phyloP scores from a whole-genome alignment of 2,113 vertebrate genomes.

The Ochotona princeps region DNA sequence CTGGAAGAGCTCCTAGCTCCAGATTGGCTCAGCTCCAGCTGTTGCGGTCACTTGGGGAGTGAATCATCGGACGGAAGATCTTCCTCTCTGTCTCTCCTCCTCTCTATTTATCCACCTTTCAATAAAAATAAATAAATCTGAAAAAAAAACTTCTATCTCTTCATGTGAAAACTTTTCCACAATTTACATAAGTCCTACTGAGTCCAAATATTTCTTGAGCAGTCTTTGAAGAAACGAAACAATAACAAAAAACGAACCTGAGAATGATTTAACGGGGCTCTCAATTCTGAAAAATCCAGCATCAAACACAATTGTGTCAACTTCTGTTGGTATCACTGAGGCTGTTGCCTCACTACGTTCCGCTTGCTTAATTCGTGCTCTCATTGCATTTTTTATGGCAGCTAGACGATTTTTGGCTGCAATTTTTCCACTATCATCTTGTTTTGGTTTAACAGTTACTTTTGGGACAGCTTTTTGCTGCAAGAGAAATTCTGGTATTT shows the following conservation, averaged over 20 bases:
- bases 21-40: too few relatives aligned
- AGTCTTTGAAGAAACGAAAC: slow-evolving; percentile 15
- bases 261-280: slow-evolving; percentile 90
- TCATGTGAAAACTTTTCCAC: background rate
- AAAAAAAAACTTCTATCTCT: background rate
- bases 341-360: background rate
- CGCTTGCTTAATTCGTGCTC: slow-evolving; percentile 78
- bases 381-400: slow-evolving; percentile 93
- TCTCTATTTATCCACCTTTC: too few relatives aligned
- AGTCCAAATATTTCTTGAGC: background rate
- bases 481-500: slow-evolving; percentile 38
- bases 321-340: slow-evolving; percentile 50
- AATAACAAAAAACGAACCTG: slow-evolving; percentile 84
- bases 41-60: too few relatives aligned
- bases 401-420: slow-evolving; percentile 92
- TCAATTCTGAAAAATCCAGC: slow-evolving; percentile 94
- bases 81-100: too few relatives aligned
- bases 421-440: slow-evolving; percentile 76
- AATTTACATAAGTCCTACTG: background rate
- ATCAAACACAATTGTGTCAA: slow-evolving; percentile 89
- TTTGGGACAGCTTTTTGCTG: slow-evolving; percentile 88
- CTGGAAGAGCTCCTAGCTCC: too few relatives aligned
- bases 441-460: slow-evolving; percentile 79
- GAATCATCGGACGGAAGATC: too few relatives aligned
- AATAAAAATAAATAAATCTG: too few relatives aligned